Evolutionary conservation across 2,797 vertebrate genomes (phyloP), one percentile per base, ranked within the genome.

Genomic region (Hephaestus fuliginosus): DNA sequence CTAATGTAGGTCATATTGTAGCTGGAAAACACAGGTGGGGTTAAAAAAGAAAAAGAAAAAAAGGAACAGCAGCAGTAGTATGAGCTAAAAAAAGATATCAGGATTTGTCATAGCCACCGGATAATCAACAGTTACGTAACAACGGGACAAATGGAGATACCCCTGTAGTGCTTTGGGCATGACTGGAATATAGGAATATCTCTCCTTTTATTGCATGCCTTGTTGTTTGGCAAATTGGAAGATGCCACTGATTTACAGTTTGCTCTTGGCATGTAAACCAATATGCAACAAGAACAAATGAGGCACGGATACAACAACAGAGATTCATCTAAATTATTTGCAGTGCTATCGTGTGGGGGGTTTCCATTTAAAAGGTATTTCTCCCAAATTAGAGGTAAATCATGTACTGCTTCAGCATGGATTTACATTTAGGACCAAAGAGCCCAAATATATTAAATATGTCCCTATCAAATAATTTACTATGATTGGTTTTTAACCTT

Each of bases 201-300:
- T 89, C 77, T 80, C 62, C 57, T 82, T 83, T 91, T 82, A 87
- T 85, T 77, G 66, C 82, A 67, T 75, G 76, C 20, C n/a, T 65
- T 44, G 58, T 41, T 69, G 62, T 63, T 71, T 48, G 73, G 70
- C 73, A 84, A 84, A 84, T 88, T 85, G 65, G 71, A 88, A 70
- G 88, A 81, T 66, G 49, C 64, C 28, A 15, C 74, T 82, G 78
- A 85, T 83, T 78, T 87, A 82, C 69, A 70, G 76, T 85, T 84
- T n/a, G 81, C 78, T 90, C 80, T 76, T 22, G 57, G 89, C 79
- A 1, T 51, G 61, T 81, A 80, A 85, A 78, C 51, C 74, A 74
- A 85, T 80, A 78, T 72, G 70, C 51, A 78, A 48, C 55, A 74
- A 49, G 74, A 85, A 84, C 80, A 88, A 89, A 90, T 82, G 81